These are phyloP conservation scores for Ruditapes philippinarum DNA, from an alignment of 1,140 invertebrate species.

Conservation along the genomic window DNA sequence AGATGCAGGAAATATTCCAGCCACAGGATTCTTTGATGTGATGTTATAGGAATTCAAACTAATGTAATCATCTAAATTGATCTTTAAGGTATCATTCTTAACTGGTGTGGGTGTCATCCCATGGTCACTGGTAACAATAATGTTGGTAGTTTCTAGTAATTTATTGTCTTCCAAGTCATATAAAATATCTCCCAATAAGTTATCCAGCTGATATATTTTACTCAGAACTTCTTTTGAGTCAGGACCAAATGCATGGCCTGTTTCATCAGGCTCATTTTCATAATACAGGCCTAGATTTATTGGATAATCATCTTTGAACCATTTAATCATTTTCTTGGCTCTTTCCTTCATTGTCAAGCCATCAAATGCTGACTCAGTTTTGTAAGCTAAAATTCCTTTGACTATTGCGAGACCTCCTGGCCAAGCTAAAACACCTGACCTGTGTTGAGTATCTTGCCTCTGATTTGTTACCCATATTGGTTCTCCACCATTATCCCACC, in stretches of 20 bases:
- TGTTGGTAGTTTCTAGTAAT: constrained; percentile 89
- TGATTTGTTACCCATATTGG: constrained; percentile 85
- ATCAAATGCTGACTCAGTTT: constrained; percentile 61
- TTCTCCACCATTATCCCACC: constrained; percentile 80
- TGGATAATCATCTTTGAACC: constrained; percentile 89
- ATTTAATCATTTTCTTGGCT: constrained; percentile 90
- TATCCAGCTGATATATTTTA: constrained; percentile 74
- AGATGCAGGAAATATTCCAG: constrained; percentile 58
- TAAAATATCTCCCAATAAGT: constrained; percentile 81
- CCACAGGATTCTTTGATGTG: constrained; percentile 73
- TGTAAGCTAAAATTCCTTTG: constrained; percentile 74
- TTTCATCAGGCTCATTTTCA: constrained; percentile 91
- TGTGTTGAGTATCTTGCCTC: constrained; percentile 53
- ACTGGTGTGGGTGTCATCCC: constrained; percentile 89
- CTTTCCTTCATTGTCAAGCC: constrained; percentile 80
- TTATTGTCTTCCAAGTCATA: constrained; percentile 76
- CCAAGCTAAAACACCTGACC: constrained; percentile 79
- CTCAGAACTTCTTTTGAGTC: constrained; percentile 80
- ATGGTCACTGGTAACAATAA: constrained; percentile 92
- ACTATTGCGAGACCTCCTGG: constrained; percentile 73
- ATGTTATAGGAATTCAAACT: constrained; percentile 87
- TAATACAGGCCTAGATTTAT: constrained; percentile 90
- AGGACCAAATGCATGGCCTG: constrained; percentile 86
- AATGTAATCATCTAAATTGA: constrained; percentile 89
- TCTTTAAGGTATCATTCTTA: constrained; percentile 80